A percentile compares a stretch with the other conserved stretches of the same genome.
phyloP scores from a whole-genome alignment of 2,888 invertebrate species.

The Xanthorhoe spadicearia region DNA sequence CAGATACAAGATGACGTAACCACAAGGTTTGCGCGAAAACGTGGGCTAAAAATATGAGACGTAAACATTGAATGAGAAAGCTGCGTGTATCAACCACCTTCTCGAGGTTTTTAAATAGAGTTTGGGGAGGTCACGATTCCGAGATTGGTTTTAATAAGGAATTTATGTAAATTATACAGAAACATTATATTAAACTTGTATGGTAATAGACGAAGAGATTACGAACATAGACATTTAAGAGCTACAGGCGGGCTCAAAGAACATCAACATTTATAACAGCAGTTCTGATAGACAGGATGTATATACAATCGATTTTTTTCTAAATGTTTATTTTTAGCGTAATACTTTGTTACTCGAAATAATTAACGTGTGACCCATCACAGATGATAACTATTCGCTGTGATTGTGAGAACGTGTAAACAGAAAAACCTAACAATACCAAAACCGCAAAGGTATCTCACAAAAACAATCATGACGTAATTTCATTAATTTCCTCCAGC shows the following conservation, averaged over 20 bases:
- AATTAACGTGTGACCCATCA: slow-evolving; percentile 6
- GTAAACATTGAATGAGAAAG: slow-evolving; percentile 38
- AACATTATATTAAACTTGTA: neutral
- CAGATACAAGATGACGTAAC: slow-evolving; percentile 16
- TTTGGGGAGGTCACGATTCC: neutral
- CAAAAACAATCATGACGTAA: slow-evolving; percentile 14
- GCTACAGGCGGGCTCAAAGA: neutral
- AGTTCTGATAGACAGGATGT: too few relatives aligned
- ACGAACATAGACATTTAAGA: neutral
- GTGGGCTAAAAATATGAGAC: slow-evolving; percentile 11
- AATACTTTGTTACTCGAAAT: neutral
- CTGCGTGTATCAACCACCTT: slow-evolving; percentile 21
- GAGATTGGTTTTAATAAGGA: neutral
- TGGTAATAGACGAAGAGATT: neutral
- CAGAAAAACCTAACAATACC: neutral
- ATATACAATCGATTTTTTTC: too few relatives aligned
- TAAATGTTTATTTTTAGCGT: too few relatives aligned
- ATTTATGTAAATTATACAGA: neutral
- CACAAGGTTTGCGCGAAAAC: slow-evolving; percentile 19
- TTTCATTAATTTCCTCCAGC: slow-evolving; percentile 1
- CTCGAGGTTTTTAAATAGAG: slow-evolving; percentile 18
- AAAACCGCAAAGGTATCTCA: neutral
- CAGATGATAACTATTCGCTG: neutral
- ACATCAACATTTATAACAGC: too few relatives aligned
- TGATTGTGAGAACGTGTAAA: neutral